Conservation (phyloP, 2,797 vertebrate genomes). For the Pseudomugil tenellus region DNA sequence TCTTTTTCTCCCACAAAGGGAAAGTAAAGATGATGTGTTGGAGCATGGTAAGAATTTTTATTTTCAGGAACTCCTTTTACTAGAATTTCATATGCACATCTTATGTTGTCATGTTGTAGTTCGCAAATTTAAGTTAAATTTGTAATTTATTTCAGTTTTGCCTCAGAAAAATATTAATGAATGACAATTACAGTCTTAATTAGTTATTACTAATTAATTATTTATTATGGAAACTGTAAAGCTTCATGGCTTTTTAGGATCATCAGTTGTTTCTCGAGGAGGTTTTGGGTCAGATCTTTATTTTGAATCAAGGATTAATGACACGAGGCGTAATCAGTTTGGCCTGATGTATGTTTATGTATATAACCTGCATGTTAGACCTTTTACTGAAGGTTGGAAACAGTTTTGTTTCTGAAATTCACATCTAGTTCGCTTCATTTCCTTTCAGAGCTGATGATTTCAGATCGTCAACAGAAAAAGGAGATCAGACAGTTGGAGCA, state of each 20-base stretch:
- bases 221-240: not conserved
- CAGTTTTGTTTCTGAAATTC: not conserved
- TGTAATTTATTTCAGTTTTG: not conserved
- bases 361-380: not conserved
- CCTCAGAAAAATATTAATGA: too few relatives aligned
- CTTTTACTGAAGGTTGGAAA: not conserved
- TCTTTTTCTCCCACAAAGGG: conserved; percentile 77
- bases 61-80: not conserved
- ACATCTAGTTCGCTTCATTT: not conserved
- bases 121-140: not conserved
- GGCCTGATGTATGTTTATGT: not conserved
- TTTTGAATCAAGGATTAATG: too few relatives aligned
- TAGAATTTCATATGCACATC: not conserved
- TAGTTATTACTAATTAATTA: not conserved
- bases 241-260: not conserved
- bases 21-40: conserved; percentile 91
- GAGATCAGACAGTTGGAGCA: conserved; percentile 96
- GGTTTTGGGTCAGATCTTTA: too few relatives aligned
- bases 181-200: not conserved
- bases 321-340: too few relatives aligned
- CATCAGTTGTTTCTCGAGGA: too few relatives aligned
- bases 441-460: conserved; percentile 90
- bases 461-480: conserved; percentile 93
- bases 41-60: conserved; percentile 88
- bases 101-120: not conserved